Conservation (phyloP, 2,888 invertebrate species). For the Achlya flavicornis region DNA sequence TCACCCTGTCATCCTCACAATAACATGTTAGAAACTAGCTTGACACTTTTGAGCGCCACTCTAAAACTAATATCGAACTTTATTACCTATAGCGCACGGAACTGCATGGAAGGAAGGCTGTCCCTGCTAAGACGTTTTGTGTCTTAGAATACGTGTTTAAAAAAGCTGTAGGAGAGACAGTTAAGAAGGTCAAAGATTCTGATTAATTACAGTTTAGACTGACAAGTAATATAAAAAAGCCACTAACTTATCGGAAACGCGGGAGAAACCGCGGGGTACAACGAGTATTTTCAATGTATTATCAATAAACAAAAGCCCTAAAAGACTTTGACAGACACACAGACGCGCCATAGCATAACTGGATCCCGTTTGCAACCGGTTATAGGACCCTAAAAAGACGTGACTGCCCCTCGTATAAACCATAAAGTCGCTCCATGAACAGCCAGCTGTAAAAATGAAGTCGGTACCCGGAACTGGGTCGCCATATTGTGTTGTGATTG, state of each 20-base stretch:
- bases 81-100: slow-evolving; percentile 52
- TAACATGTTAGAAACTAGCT: slow-evolving; percentile 49
- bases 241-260: too few relatives aligned
- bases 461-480: slow-evolving; percentile 47
- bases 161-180: too few relatives aligned
- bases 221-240: too few relatives aligned
- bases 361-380: too few relatives aligned
- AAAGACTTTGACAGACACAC: too few relatives aligned
- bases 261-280: too few relatives aligned
- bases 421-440: slow-evolving; percentile 24
- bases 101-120: slow-evolving; percentile 29
- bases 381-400: not conserved
- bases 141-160: not conserved
- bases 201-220: too few relatives aligned
- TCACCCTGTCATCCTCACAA: slow-evolving; percentile 36
- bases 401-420: not conserved
- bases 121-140: slow-evolving; percentile 11
- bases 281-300: too few relatives aligned
- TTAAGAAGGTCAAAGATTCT: too few relatives aligned
- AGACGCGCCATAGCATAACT: too few relatives aligned
- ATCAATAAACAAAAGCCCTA: too few relatives aligned
- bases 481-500: slow-evolving; percentile 63
- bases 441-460: slow-evolving; percentile 36
- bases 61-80: slow-evolving; percentile 65
- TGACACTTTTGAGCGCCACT: slow-evolving; percentile 60